Evolutionary conservation across 2,888 invertebrate species (phyloP), one percentile per base, ranked within the genome.

Genomic region (Pyrochroa serraticornis): DNA sequence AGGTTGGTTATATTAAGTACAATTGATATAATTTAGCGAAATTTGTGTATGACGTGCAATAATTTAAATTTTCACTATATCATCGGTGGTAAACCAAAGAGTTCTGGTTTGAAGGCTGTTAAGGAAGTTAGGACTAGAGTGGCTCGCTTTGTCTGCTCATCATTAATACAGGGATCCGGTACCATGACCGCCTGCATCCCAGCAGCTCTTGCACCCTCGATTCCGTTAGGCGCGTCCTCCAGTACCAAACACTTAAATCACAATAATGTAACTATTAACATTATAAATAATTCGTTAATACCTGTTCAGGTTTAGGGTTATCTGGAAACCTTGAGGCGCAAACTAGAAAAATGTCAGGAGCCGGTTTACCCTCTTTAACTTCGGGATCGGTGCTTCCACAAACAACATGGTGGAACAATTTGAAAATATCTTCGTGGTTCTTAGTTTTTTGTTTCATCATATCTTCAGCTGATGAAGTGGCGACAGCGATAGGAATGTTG

Each of bases 221-320:
- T 91, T 1, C 97, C 96, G 76, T 93, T 94, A 0, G 92, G 91
- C 0, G 96, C 92, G 79, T 97, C 97, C 81, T 97, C 96, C 75
- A 95, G 92, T 1, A 94, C 95, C 58, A 95, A 79, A 71, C 92
- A 91, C 71, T 73, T 52, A 33, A 32, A 44, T 65, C 65, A 58
- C 45, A 41, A 34, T 45, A 35, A 37, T 36, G n/a, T 35, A 7
- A 54, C 32, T 50, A 57, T 52, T 49, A 55, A 33, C 0, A n/a
- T 3, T 35, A 13, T 37, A 36, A 10, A 12, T n/a, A 39, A 3
- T 49, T 33, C 0, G 12, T 7, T 33, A 22, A 60, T 66, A 77
- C 77, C 51, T 74, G 60, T 36, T 72, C 70, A 9, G 82, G 79
- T 66, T 80, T 71, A 1, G 83, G 83, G 46, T 79, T 73, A 62